These are phyloP conservation scores for Callopanchax toddi DNA, from an alignment of 2,113 vertebrate genomes.

Conservation along the genomic window DNA sequence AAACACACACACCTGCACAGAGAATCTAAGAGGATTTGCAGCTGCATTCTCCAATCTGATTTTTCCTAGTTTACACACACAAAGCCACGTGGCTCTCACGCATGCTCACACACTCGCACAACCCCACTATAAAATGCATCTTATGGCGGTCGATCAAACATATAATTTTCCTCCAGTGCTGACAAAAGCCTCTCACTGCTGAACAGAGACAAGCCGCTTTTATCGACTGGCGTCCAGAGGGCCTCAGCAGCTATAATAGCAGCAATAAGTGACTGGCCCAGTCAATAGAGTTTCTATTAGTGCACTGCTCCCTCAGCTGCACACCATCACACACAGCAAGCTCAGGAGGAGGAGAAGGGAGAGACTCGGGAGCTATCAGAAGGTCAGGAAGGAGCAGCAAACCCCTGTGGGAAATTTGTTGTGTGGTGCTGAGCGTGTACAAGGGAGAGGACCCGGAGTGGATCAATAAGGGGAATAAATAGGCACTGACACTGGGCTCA, in stretches of 20 bases:
- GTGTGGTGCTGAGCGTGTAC: slow-evolving; percentile 14
- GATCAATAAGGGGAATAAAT: slow-evolving; percentile 72
- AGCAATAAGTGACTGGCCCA: slow-evolving; percentile 68
- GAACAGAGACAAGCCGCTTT: slow-evolving; percentile 66
- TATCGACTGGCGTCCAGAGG: slow-evolving; percentile 70
- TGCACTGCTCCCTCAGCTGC: slow-evolving; percentile 58
- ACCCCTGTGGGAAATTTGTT: slow-evolving; percentile 34
- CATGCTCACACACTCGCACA: slow-evolving; percentile 14
- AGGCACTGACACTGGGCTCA: slow-evolving; percentile 44
- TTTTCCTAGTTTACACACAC: slow-evolving; percentile 1
- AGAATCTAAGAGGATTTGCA: slow-evolving; percentile 47
- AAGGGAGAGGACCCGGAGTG: slow-evolving; percentile 36
- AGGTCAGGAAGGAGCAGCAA: slow-evolving; percentile 62
- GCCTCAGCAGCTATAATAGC: slow-evolving; percentile 70
- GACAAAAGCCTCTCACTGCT: slow-evolving; percentile 67
- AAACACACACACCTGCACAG: slow-evolving; percentile 3
- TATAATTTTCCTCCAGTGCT: slow-evolving; percentile 75
- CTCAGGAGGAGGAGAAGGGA: slow-evolving; percentile 10
- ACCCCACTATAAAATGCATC: slow-evolving; percentile 35
- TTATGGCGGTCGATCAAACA: slow-evolving; percentile 74
- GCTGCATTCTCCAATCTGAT: slow-evolving; percentile 29
- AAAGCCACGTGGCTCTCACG: not conserved
- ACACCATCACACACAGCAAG: slow-evolving; percentile 47
- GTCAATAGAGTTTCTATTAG: slow-evolving; percentile 80
- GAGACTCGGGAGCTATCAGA: slow-evolving; percentile 45